A percentile compares a stretch with the other conserved stretches of the same genome.
Evolutionary conservation across 92 coral and sea anemone species (phyloP).

Genomic region (Epizoanthus ramosus): DNA sequence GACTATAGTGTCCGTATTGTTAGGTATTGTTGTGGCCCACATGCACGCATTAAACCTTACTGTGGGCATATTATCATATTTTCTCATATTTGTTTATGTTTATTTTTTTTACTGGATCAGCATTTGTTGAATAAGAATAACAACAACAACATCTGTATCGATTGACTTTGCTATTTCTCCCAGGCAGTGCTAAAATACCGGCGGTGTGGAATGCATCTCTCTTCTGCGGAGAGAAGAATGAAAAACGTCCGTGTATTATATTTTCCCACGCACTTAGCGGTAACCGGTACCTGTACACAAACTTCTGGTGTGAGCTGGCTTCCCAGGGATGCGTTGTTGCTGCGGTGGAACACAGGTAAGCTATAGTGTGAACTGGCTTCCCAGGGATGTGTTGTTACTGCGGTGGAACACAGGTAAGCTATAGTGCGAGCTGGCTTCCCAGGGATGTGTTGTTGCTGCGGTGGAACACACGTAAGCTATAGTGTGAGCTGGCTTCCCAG

Average conservation of each 20-base stretch:
- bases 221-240: background rate
- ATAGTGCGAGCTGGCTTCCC: constrained; percentile 75
- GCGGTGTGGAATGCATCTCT: constrained; percentile 78
- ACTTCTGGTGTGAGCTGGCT: constrained; percentile 89
- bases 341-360: constrained; percentile 89
- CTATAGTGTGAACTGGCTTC: background rate
- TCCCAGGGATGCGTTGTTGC: constrained; percentile 92
- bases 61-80: too few relatives aligned
- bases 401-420: constrained; percentile 81
- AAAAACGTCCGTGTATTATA: constrained; percentile 80
- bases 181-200: constrained; percentile 72
- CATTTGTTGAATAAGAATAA: too few relatives aligned
- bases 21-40: too few relatives aligned
- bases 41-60: too few relatives aligned
- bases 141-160: too few relatives aligned
- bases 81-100: too few relatives aligned
- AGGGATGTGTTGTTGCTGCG: constrained; percentile 82
- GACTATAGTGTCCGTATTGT: too few relatives aligned
- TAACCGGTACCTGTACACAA: constrained; percentile 77
- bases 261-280: constrained; percentile 91
- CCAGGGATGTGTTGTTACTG: constrained; percentile 10
- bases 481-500: constrained; percentile 86
- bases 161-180: background rate
- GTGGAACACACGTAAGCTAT: constrained; percentile 83
- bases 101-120: too few relatives aligned